Percentiles rank a stretch among this genome's conserved stretches.
phyloP scores from a whole-genome alignment of 2,113 vertebrate genomes.

The Chamaea fasciata region DNA sequence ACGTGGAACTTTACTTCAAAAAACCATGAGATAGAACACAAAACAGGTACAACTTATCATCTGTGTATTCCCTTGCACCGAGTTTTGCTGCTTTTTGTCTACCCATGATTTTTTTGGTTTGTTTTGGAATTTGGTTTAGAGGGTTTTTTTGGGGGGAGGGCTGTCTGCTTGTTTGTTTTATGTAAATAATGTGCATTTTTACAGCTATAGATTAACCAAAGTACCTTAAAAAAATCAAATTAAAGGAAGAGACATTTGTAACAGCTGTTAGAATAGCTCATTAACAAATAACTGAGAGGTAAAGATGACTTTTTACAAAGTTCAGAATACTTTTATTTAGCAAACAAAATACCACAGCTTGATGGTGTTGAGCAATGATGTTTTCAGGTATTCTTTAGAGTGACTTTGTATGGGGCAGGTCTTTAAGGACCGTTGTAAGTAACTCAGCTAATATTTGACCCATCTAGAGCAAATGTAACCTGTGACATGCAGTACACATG shows the following conservation, averaged over 20 bases:
- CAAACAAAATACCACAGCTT: background rate
- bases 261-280: background rate
- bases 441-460: background rate
- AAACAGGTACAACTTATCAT: background rate
- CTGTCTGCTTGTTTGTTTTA: background rate
- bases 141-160: rapidly evolving
- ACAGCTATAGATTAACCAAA: background rate
- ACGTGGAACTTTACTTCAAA: background rate
- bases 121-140: background rate
- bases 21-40: background rate
- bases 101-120: background rate
- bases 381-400: background rate
- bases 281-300: background rate
- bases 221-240: background rate
- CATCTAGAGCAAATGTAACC: background rate
- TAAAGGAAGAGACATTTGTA: background rate
- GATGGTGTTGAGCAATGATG: background rate
- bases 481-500: background rate
- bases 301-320: background rate
- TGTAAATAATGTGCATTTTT: background rate
- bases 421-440: background rate
- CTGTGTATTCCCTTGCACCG: background rate
- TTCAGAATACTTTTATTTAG: background rate
- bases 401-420: background rate
- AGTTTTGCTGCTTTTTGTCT: background rate